Evolutionary conservation across 2,797 vertebrate genomes (phyloP).

Genomic region (Sebastes minor): DNA sequence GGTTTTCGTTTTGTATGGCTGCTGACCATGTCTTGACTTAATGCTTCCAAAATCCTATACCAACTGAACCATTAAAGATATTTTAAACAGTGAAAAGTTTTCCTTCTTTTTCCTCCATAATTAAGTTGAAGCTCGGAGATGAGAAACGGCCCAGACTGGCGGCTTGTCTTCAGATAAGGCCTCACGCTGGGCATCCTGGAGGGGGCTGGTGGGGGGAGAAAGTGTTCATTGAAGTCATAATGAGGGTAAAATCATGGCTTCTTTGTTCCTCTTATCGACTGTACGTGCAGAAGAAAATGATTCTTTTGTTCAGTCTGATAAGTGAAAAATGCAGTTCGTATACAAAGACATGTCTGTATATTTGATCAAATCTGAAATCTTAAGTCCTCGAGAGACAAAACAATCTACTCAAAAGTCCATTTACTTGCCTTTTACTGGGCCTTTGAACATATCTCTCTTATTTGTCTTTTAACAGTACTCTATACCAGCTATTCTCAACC

Average conservation of each 20-base stretch:
- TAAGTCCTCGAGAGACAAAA: neutral
- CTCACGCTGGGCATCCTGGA: neutral
- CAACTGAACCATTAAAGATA: slow-evolving; percentile 85
- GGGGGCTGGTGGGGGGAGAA: neutral
- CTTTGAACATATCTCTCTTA: neutral
- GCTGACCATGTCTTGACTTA: slow-evolving; percentile 81
- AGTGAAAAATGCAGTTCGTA: slow-evolving; percentile 5
- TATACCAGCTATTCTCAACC: no score
- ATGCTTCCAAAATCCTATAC: slow-evolving; percentile 85
- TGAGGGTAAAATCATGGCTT: slow-evolving; percentile 10
- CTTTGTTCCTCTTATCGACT: slow-evolving; percentile 2
- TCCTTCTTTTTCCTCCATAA: neutral
- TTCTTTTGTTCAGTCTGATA: slow-evolving; percentile 4
- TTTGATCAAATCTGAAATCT: neutral
- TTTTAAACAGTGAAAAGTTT: slow-evolving; percentile 71
- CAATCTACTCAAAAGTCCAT: neutral
- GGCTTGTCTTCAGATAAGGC: neutral
- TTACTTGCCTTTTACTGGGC: neutral
- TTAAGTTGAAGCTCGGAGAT: neutral
- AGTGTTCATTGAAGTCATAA: slow-evolving; percentile 8
- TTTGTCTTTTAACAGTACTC: neutral
- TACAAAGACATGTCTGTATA: neutral
- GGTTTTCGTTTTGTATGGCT: slow-evolving; percentile 74
- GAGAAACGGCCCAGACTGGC: neutral
- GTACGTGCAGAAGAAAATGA: neutral